Evolutionary conservation across 2,888 invertebrate genomes (phyloP).

Genomic region (Pyrocoelia pectoralis): DNA sequence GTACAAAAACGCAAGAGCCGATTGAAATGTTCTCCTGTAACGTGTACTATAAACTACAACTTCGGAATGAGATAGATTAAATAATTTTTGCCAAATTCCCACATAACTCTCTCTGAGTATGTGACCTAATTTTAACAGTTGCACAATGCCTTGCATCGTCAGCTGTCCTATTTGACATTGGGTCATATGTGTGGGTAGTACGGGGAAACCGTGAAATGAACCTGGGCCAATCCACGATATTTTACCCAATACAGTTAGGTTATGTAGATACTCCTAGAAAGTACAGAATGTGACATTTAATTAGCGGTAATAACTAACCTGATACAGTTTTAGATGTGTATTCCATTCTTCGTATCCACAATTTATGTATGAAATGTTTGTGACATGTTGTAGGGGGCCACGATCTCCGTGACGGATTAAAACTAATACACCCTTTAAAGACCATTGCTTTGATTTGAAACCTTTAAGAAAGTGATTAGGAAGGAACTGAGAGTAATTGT

Average conservation of each 20-base stretch:
- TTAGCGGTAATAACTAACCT: slow-evolving; percentile 52
- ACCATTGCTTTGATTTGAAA: slow-evolving; percentile 64
- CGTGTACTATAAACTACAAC: slow-evolving; percentile 80
- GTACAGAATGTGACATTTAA: too few relatives aligned
- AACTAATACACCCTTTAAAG: slow-evolving; percentile 75
- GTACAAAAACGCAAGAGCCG: slow-evolving; percentile 81
- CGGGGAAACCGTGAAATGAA: slow-evolving; percentile 85
- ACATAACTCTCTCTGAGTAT: slow-evolving; percentile 69
- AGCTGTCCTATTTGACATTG: slow-evolving; percentile 87
- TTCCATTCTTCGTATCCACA: slow-evolving; percentile 66
- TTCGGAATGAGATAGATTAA: slow-evolving; percentile 64
- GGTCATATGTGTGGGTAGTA: slow-evolving; percentile 71
- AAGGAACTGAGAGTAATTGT: background rate
- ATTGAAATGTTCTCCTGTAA: slow-evolving; percentile 90
- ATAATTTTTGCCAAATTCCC: slow-evolving; percentile 60
- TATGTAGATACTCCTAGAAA: slow-evolving; percentile 64
- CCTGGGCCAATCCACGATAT: slow-evolving; percentile 80
- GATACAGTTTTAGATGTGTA: slow-evolving; percentile 54
- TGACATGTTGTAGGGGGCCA: slow-evolving; percentile 84
- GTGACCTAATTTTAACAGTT: slow-evolving; percentile 81
- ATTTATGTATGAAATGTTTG: slow-evolving; percentile 78
- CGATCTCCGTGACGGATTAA: slow-evolving; percentile 90
- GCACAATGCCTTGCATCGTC: slow-evolving; percentile 82
- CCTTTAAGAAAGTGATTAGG: slow-evolving; percentile 44
- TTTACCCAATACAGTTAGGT: slow-evolving; percentile 67